Percentiles rank a stretch among this genome's conserved stretches.
phyloP scores from a whole-genome alignment of 2,888 invertebrate genomes.

The Vesta saturnalis region DNA sequence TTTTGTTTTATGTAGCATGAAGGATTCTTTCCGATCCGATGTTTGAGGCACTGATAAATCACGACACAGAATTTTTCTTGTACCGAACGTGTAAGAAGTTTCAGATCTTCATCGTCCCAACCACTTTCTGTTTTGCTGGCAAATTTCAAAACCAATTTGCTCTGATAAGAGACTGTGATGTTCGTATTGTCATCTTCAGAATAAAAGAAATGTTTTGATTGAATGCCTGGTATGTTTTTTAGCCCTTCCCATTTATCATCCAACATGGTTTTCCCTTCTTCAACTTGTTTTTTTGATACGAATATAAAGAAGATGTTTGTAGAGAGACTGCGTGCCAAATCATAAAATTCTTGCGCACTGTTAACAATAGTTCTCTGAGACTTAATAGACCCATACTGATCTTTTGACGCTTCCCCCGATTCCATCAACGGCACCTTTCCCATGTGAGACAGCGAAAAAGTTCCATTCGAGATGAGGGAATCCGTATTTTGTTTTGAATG shows the following conservation, averaged over 20 bases:
- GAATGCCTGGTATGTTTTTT: slow-evolving; percentile 36
- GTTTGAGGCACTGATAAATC: slow-evolving; percentile 4
- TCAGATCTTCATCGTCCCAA: slow-evolving; percentile 20
- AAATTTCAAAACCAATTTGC: slow-evolving; percentile 18
- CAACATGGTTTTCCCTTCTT: slow-evolving; percentile 38
- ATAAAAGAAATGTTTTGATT: slow-evolving; percentile 15
- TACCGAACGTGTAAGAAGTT: slow-evolving; percentile 7
- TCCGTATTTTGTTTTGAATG: slow-evolving; percentile 37
- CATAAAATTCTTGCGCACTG: slow-evolving; percentile 38
- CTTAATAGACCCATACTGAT: slow-evolving; percentile 42
- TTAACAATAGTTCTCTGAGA: slow-evolving; percentile 39
- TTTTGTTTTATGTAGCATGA: neutral
- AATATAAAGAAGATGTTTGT: slow-evolving; percentile 28
- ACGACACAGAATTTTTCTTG: slow-evolving; percentile 12
- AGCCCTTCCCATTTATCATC: slow-evolving; percentile 23
- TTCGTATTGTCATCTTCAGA: slow-evolving; percentile 1
- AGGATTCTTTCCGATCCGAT: slow-evolving; percentile 9
- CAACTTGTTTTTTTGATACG: slow-evolving; percentile 38
- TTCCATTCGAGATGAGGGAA: slow-evolving; percentile 39
- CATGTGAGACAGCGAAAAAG: too few species aligned
- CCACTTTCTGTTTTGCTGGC: slow-evolving; percentile 15
- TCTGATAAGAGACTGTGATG: slow-evolving; percentile 5
- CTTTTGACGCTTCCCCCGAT: too few species aligned
- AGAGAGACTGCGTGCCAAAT: slow-evolving; percentile 35
- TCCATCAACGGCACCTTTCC: too few species aligned